phyloP scores from a whole-genome alignment of 2,113 vertebrate genomes.

The Mesitornis unicolor region DNA sequence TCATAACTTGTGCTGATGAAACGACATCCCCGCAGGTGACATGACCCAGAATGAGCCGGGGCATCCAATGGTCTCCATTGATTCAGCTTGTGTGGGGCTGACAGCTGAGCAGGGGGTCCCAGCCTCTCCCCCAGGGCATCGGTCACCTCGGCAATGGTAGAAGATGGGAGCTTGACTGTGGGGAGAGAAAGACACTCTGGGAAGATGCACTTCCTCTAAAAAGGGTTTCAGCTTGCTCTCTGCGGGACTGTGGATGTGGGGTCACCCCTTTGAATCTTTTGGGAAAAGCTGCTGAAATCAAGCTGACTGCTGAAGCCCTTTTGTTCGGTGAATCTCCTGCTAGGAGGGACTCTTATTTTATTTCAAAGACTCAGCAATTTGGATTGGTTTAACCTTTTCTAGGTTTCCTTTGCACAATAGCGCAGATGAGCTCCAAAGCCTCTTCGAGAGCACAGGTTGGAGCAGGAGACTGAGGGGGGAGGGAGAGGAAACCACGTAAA shows the following conservation, averaged over 20 bases:
- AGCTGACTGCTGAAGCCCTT: conserved; percentile 1
- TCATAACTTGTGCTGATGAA: fast-evolving
- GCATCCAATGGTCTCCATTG: not conserved
- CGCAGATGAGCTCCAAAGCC: conserved; percentile 32
- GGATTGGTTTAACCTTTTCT: conserved; percentile 56
- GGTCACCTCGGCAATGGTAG: not conserved
- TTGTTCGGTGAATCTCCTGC: conserved; percentile 8
- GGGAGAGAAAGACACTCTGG: not conserved
- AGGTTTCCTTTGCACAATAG: conserved; percentile 33
- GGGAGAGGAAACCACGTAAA: not conserved
- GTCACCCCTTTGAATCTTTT: not conserved
- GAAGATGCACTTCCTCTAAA: not conserved
- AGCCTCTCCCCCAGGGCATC: not conserved
- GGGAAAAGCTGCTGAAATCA: conserved; percentile 29
- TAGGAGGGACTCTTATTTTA: conserved; percentile 6
- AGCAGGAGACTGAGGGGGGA: not conserved
- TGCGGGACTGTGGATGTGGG: not conserved
- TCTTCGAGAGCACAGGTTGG: conserved; percentile 1
- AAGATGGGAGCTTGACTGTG: not conserved
- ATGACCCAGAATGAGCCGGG: not conserved
- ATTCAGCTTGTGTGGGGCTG: fast-evolving
- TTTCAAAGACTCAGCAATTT: conserved; percentile 48
- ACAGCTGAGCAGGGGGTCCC: not conserved
- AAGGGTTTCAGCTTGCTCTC: not conserved
- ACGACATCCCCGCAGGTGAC: not conserved